These are phyloP conservation scores for Typhlomys cinereus DNA, from an alignment of 2,113 vertebrate species.

Conservation along the genomic window DNA sequence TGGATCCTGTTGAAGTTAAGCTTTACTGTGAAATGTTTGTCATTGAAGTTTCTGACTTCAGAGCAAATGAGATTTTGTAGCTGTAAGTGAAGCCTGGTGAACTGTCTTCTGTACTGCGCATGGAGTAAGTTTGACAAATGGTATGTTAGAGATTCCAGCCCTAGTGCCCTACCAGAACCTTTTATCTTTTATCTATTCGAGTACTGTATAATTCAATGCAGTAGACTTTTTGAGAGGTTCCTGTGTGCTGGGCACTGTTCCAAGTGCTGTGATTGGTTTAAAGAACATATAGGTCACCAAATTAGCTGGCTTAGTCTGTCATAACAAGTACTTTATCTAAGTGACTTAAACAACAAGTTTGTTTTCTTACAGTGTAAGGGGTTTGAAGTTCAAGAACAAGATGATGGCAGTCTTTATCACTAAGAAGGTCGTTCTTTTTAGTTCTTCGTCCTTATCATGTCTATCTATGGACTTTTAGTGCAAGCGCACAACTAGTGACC, in stretches of 20 bases:
- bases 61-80: not conserved
- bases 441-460: not conserved
- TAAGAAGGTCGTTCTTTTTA: not conserved
- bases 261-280: not conserved
- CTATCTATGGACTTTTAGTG: not conserved
- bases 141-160: not conserved
- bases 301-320: not conserved
- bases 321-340: not conserved
- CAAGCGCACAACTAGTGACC: not conserved
- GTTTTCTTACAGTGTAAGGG: not conserved
- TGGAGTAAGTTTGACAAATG: not conserved
- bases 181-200: not conserved
- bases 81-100: not conserved
- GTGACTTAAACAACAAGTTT: not conserved
- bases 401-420: not conserved
- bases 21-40: not conserved
- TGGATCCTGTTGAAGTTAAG: not conserved
- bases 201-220: not conserved
- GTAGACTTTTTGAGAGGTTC: not conserved
- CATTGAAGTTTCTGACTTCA: not conserved
- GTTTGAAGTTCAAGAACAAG: not conserved
- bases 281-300: not conserved
- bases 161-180: too few relatives aligned
- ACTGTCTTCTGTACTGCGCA: rapidly evolving
- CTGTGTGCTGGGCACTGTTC: not conserved